Evolutionary conservation across 2,113 vertebrate species (phyloP).

Genomic region (Sisor rabdophorus): DNA sequence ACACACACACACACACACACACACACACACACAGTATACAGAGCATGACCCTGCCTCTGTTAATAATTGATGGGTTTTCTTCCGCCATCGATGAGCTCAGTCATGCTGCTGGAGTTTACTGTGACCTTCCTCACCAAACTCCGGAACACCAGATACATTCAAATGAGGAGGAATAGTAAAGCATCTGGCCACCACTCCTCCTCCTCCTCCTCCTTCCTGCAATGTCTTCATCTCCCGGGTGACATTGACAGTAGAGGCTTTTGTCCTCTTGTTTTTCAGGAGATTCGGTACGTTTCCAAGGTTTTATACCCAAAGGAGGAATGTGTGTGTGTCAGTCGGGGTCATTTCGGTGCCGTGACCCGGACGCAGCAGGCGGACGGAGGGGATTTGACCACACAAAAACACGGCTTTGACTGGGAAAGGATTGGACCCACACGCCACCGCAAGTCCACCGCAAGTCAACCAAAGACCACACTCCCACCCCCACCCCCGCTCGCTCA

Average conservation of each 20-base stretch:
- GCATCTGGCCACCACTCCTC: background rate
- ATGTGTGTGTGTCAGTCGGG: background rate
- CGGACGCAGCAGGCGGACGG: background rate
- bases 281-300: background rate
- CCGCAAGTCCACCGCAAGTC: too few relatives aligned
- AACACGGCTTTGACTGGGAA: conserved; percentile 1
- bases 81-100: conserved; percentile 14
- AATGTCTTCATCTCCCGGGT: conserved; percentile 2
- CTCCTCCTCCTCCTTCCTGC: background rate
- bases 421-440: background rate
- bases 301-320: background rate
- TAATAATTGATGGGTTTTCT: conserved; percentile 35
- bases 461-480: too few relatives aligned
- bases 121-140: conserved; percentile 29
- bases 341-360: background rate
- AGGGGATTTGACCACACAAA: background rate
- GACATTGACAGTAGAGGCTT: conserved; percentile 10
- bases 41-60: background rate
- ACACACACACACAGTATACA: background rate
- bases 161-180: conserved; percentile 20
- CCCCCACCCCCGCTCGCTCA: too few relatives aligned
- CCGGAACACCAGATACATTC: conserved; percentile 31
- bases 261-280: background rate
- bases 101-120: conserved; percentile 21
- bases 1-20: background rate